Base-by-base conservation (phyloP, 2,888 invertebrate genomes). In the Tipula lateralis region DNA sequence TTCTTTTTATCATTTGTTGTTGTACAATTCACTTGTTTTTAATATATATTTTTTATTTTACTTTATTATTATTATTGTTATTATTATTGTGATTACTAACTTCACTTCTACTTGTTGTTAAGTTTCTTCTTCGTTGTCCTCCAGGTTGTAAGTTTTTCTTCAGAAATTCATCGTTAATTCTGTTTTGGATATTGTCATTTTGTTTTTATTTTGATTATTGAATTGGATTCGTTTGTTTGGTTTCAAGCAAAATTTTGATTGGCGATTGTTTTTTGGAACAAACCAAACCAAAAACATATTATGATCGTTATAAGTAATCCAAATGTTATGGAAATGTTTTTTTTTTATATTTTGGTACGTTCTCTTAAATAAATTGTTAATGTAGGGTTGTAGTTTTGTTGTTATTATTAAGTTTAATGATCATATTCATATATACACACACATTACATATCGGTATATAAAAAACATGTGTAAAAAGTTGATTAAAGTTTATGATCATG, bases 1-100 rank as follows among this genome's bases (percentile, higher is more conserved):
- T 66, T 66, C 66, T 66, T 66, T 66, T 66, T 66, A 66, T 66
- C 66, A 66, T 66, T 24, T 66, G 66, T 66, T 66, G 66, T 66
- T 66, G 66, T 66, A 66, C 66, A 66, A 24, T 66, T 66, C 66
- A 66, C 66, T 66, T 66, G 66, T 66, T 66, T 66, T 66, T 66
- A 66, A 66, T 66, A 66, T 24, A n/a, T n/a, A 66, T 24, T 66
- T 66, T 66, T 66, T 24, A 9, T 24, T 66, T 66, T 66, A 9
- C 12, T 24, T 66, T 66, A 13, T 24, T 66, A 66, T 66, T 66
- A 66, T 66, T 66, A 66, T 66, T 66, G 24, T 66, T 66, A 12
- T 66, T 66, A 66, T 66, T 66, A 66, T 66, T 66, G 66, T 66
- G 66, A 66, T 66, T 66, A 66, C 66, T 66, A 66, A 66, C 66